Evolutionary conservation across 1,140 invertebrate species (phyloP).

Genomic region (Drosophila ananassae): DNA sequence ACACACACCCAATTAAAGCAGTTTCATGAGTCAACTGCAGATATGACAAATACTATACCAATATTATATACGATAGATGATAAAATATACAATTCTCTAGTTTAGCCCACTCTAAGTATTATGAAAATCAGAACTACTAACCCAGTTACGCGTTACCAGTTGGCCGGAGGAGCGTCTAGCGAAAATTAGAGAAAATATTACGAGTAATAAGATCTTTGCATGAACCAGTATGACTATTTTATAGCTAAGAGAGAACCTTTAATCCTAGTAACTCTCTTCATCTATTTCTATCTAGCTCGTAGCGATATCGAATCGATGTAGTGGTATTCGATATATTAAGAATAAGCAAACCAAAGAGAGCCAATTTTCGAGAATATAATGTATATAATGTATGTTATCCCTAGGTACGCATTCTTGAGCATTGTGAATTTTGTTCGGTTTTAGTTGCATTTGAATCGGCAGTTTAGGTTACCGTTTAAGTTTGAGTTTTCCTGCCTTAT

Average conservation of each 20-base stretch:
- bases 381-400: slow-evolving; percentile 59
- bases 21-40: slow-evolving; percentile 9
- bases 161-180: slow-evolving; percentile 56
- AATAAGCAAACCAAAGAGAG: slow-evolving; percentile 70
- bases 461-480: slow-evolving; percentile 25
- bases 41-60: slow-evolving; percentile 50
- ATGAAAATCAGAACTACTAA: slow-evolving; percentile 30
- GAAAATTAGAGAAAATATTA: slow-evolving; percentile 45
- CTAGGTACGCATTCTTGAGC: slow-evolving; percentile 39
- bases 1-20: slow-evolving; percentile 29
- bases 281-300: slow-evolving; percentile 38
- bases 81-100: slow-evolving; percentile 37
- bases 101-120: slow-evolving; percentile 62
- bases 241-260: slow-evolving; percentile 6
- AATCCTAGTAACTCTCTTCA: slow-evolving; percentile 1
- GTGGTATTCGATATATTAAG: slow-evolving; percentile 23
- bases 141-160: slow-evolving; percentile 53
- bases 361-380: slow-evolving; percentile 38
- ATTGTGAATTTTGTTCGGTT: slow-evolving; percentile 44
- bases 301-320: slow-evolving; percentile 17
- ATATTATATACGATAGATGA: slow-evolving; percentile 34
- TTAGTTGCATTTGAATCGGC: slow-evolving; percentile 31
- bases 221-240: slow-evolving; percentile 28
- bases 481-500: slow-evolving; percentile 41
- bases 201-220: slow-evolving; percentile 28